Evolutionary conservation across 2,113 vertebrate genomes (phyloP).

Genomic region (Neolamprologus variostigma): DNA sequence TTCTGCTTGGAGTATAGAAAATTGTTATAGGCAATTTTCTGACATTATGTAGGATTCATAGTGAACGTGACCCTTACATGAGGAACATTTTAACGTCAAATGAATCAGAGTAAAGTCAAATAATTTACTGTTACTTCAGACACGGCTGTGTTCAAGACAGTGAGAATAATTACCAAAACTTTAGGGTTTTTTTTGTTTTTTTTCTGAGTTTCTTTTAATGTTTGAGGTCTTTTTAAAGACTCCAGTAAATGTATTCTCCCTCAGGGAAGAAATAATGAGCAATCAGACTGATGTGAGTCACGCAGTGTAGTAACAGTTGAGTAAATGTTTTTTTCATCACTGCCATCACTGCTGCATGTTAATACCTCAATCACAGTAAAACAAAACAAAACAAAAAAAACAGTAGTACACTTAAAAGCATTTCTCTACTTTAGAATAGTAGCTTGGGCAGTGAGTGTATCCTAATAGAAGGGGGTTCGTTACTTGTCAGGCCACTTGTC

Average conservation of each 20-base stretch:
- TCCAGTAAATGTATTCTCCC: not conserved
- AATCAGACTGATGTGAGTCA: not conserved
- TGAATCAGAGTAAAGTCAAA: not conserved
- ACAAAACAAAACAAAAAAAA: not conserved
- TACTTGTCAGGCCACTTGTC: not conserved
- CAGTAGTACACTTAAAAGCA: not conserved
- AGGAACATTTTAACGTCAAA: not conserved
- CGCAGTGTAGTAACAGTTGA: not conserved
- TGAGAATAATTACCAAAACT: not conserved
- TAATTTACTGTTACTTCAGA: not conserved
- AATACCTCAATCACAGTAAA: not conserved
- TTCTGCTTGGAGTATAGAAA: not conserved
- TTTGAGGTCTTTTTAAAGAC: not conserved
- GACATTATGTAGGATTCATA: not conserved
- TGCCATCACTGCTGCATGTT: not conserved
- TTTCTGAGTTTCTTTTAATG: not conserved
- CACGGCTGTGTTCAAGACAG: not conserved
- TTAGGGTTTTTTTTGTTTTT: accelerated
- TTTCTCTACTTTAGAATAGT: not conserved
- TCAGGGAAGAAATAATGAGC: not conserved
- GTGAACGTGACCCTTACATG: not conserved
- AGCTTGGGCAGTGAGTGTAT: not conserved
- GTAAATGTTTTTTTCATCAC: not conserved
- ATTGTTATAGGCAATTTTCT: not conserved
- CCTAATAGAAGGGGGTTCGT: not conserved